Evolutionary conservation across 1,140 invertebrate genomes (phyloP).

Genomic region (Yoshiicerus persimilis): DNA sequence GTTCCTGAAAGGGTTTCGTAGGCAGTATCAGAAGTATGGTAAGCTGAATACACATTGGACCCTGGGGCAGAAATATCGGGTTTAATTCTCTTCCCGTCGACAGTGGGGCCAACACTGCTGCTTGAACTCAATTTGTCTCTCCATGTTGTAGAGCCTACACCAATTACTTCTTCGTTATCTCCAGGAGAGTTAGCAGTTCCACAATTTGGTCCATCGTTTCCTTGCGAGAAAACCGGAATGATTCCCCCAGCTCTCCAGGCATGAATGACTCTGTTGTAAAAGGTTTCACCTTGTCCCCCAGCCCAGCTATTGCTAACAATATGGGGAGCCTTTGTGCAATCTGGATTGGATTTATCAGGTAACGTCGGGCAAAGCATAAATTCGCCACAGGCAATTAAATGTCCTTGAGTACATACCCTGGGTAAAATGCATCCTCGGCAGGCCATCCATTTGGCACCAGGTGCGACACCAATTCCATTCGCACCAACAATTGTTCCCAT

Average conservation of each 20-base stretch:
- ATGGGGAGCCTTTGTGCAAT: slow-evolving; percentile 5
- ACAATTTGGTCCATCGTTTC: slow-evolving; percentile 7
- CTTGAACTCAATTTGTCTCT: not conserved
- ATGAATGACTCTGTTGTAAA: not conserved
- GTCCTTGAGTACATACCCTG: not conserved
- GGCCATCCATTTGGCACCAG: slow-evolving; percentile 23
- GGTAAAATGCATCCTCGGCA: slow-evolving; percentile 27
- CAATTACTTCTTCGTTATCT: slow-evolving; percentile 9
- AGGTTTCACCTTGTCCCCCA: not conserved
- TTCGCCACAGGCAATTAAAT: slow-evolving; percentile 22
- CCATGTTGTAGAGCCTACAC: not conserved
- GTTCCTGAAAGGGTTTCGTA: slow-evolving; percentile 6
- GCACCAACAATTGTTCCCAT: not conserved
- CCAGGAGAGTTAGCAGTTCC: slow-evolving; percentile 5
- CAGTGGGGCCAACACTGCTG: not conserved
- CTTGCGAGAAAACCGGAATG: not conserved
- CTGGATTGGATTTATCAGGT: not conserved
- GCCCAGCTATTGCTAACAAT: not conserved
- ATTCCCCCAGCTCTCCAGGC: not conserved
- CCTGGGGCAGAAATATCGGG: slow-evolving; percentile 31
- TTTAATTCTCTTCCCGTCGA: not conserved
- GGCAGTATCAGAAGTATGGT: not conserved
- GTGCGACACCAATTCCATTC: slow-evolving; percentile 24
- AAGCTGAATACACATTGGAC: not conserved
- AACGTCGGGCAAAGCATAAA: slow-evolving; percentile 24